Evolutionary conservation across 2,113 vertebrate genomes (phyloP), one percentile per base, ranked within the genome.

Genomic region (Pluvianellus socialis): DNA sequence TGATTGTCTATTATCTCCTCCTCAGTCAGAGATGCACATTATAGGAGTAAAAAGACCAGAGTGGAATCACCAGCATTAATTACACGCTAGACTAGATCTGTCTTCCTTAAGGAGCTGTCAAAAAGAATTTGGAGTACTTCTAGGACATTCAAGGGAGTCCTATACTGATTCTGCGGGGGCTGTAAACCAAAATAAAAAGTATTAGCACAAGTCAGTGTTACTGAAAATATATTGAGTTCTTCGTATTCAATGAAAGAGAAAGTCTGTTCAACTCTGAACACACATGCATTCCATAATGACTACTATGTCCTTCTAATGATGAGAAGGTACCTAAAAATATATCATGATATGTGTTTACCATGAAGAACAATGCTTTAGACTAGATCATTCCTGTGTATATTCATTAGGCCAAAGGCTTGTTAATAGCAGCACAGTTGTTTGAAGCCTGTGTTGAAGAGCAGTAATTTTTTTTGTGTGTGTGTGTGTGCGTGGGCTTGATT

Each of bases 1-100:
- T 98, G 98, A 98, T 98, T 98, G 98, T 98, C 98, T 97, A 97
- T 98, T 98, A 97, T 97, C 92, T 96, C 95, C 96, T 95, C 88
- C 97, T 97, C 97, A 97, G 97, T 77, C 84, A 97, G 96, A 96
- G 91, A 97, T 81, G 88, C 93, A 95, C 86, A 76, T 96, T 97
- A 95, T 49, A 96, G 96, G 88, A 93, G 94, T 89, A 96, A 96
- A 97, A 96, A 95, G 96, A 98, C 97, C 96, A 93, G 92, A 93
- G 86, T 93, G 84, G 94, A 68, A 75, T 96, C 75, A 91, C 90
- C 96, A 93, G 95, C 79, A 96, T 93, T 98, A 97, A 98, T 98
- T 97, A 95, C 94, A 93, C 49, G 79, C 92, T 97, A 87, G 95
- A 65, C 86, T 80, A 95, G 93, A 94, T 92, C 93, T 95, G 95